Evolutionary conservation across 1,140 invertebrate genomes (phyloP).

Genomic region (Brachionus koreanus): DNA sequence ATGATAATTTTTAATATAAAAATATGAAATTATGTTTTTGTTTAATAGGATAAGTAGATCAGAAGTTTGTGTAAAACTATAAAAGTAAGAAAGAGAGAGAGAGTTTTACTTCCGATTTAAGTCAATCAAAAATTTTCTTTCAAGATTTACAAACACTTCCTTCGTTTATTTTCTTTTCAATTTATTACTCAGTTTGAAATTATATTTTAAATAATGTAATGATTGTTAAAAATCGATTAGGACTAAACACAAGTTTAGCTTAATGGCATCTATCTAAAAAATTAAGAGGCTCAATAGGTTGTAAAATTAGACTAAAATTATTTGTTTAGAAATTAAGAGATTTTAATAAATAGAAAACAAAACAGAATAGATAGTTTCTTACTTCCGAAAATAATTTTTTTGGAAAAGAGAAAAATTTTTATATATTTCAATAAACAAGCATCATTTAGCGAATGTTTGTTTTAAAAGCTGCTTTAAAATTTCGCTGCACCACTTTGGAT

Average conservation of each 20-base stretch:
- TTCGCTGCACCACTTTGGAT: background rate
- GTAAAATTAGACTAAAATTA: slow-evolving; percentile 17
- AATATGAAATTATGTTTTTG: no score
- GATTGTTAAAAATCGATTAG: background rate
- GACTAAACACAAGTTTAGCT: background rate
- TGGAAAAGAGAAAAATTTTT: background rate
- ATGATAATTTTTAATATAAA: no score
- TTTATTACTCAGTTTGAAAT: background rate
- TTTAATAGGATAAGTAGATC: no score
- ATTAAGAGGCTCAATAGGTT: slow-evolving; percentile 27
- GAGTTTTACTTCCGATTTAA: background rate
- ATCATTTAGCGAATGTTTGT: slow-evolving; percentile 12
- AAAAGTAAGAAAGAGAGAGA: no score
- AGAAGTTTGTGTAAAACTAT: no score
- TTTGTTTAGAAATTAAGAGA: background rate
- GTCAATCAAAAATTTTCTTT: background rate
- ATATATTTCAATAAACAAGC: background rate
- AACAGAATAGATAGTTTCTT: background rate
- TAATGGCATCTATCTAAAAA: background rate
- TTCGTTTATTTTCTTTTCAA: background rate
- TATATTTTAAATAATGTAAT: background rate
- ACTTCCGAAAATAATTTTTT: background rate
- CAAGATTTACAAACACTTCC: background rate
- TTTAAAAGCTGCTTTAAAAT: background rate
- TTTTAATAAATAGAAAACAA: background rate